Conservation (phyloP, 1,140 invertebrate genomes). For the Heliothis virescens region DNA sequence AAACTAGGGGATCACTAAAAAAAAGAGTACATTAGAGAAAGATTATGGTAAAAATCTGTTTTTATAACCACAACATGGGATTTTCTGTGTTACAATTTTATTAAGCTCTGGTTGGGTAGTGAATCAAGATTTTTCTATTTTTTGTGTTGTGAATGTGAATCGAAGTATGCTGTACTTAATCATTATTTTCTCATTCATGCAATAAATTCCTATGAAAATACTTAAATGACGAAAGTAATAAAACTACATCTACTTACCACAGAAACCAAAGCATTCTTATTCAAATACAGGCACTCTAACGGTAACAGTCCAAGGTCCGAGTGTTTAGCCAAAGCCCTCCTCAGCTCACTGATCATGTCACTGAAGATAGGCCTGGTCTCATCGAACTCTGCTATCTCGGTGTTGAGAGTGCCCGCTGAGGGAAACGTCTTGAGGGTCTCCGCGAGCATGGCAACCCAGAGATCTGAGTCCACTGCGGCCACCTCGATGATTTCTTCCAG, state of each 20-base stretch:
- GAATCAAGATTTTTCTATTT: too few species aligned
- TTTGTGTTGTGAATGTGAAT: too few species aligned
- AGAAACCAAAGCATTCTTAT: slow-evolving; percentile 96
- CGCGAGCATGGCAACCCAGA: slow-evolving; percentile 98
- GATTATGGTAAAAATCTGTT: too few species aligned
- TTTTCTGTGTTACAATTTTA: too few species aligned
- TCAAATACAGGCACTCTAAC: slow-evolving; percentile 98
- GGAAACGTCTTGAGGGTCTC: slow-evolving; percentile 98
- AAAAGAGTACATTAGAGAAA: too few species aligned
- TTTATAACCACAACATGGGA: too few species aligned
- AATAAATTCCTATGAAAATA: too few species aligned
- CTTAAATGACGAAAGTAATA: background rate
- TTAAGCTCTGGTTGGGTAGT: too few species aligned
- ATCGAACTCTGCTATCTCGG: slow-evolving; percentile 93
- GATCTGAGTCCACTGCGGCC: slow-evolving; percentile 95
- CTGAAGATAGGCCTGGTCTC: slow-evolving; percentile 96
- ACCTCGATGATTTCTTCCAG: slow-evolving; percentile 97
- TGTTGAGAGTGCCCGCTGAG: slow-evolving; percentile 94
- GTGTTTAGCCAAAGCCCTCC: slow-evolving; percentile 94
- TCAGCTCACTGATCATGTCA: slow-evolving; percentile 95
- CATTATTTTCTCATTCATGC: too few species aligned
- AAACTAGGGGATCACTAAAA: too few species aligned
- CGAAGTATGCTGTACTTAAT: too few species aligned
- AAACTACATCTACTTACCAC: slow-evolving; percentile 88
- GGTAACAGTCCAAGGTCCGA: slow-evolving; percentile 95